These are phyloP conservation scores for Arctopsyche grandis DNA, from an alignment of 1,140 invertebrate genomes.

Conservation along the genomic window DNA sequence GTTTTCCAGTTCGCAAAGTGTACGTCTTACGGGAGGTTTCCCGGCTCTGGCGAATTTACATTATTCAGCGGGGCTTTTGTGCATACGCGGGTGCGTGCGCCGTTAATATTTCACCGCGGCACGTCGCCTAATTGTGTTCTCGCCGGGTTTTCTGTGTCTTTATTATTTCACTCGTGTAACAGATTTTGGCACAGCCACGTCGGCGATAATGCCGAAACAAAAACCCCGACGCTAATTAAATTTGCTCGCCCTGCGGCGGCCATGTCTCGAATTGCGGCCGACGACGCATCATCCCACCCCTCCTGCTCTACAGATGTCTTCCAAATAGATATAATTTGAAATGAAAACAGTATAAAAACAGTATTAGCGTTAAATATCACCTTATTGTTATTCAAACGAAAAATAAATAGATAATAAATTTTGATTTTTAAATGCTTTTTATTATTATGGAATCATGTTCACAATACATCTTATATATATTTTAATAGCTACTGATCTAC, in stretches of 20 bases:
- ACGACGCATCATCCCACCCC: too few species aligned
- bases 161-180: slow-evolving; percentile 6
- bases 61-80: slow-evolving; percentile 18
- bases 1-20: not conserved
- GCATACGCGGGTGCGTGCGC: not conserved
- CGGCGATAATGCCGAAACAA: slow-evolving; percentile 1
- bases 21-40: not conserved
- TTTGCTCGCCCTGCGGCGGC: not conserved
- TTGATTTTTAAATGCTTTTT: too few species aligned
- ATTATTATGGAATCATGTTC: too few species aligned
- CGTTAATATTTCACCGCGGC: slow-evolving; percentile 8
- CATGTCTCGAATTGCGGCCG: too few species aligned
- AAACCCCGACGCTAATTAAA: not conserved
- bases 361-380: too few species aligned
- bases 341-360: too few species aligned
- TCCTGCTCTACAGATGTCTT: too few species aligned
- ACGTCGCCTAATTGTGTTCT: not conserved
- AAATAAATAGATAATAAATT: too few species aligned
- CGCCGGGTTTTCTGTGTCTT: not conserved
- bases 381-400: too few species aligned
- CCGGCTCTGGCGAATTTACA: not conserved
- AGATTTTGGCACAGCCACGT: not conserved
- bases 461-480: too few species aligned
- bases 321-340: too few species aligned
- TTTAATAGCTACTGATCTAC: too few species aligned